Conservation (phyloP, 1,140 invertebrate species). For the Dendroctonus ponderosae region DNA sequence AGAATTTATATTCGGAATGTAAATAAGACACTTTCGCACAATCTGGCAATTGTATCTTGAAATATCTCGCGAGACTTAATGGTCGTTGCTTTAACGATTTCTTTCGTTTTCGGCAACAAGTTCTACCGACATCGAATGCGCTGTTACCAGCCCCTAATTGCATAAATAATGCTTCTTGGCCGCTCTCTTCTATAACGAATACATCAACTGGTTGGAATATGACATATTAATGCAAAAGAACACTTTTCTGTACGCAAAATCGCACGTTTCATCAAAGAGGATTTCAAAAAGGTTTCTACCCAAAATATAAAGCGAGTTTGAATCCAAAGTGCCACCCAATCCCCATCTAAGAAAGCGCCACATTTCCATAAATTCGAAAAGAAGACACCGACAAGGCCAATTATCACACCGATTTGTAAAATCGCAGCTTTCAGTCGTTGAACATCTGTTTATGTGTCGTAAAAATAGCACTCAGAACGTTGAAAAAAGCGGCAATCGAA, state of each 20-base stretch:
- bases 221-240: too few species aligned
- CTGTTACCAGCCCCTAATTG: constrained; percentile 18
- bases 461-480: neutral
- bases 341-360: too few species aligned
- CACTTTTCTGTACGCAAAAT: too few species aligned
- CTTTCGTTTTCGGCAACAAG: constrained; percentile 25
- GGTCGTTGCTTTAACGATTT: constrained; percentile 27
- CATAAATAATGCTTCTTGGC: constrained; percentile 10
- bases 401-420: constrained; percentile 10
- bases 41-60: constrained; percentile 32
- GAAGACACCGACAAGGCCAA: neutral
- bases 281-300: too few species aligned
- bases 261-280: too few species aligned
- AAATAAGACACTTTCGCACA: constrained; percentile 32
- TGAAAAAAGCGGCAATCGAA: constrained; percentile 1
- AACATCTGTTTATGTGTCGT: constrained; percentile 9
- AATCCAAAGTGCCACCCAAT: too few species aligned
- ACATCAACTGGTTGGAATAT: too few species aligned
- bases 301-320: too few species aligned
- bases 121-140: constrained; percentile 12
- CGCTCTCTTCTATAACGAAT: neutral
- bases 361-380: too few species aligned
- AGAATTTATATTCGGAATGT: constrained; percentile 30
- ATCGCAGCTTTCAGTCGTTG: neutral
- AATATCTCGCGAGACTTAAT: constrained; percentile 28